Evolutionary conservation across 2,888 invertebrate species (phyloP), one percentile per base, ranked within the genome.

Genomic region (Tholera decimalis): DNA sequence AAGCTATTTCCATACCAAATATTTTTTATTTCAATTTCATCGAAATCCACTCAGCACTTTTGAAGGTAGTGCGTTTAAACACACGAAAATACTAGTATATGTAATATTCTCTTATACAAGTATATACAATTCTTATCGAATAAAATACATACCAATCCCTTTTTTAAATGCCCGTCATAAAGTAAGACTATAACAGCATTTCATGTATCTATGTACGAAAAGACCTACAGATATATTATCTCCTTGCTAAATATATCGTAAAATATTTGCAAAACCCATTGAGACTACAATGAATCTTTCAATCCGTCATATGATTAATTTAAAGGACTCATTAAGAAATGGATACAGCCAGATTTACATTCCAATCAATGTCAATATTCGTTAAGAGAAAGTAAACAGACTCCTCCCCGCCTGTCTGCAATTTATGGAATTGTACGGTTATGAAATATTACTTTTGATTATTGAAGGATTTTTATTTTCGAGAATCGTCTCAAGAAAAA

Each of bases 361-460:
- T 89, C 86, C 88, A 89, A 89, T 91, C 89, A 88, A 83, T 86
- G 88, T 86, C 89, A 86, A 89, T 88, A 88, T 89, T 91, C 88
- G 89, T 89, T 89, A 88, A 85, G 83, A 79, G 82, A 81, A 79
- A 79, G 86, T 84, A 86, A 88, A 82, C 75, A 85, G 62, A 57
- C 8, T 37, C 43, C 56, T 13, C 22, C 49, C 70, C n/a, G n/a
- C 56, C 54, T 7, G 11, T 74, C 49, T 49, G 66, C 57, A 50
- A 65, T 59, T 72, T 72, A 57, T 59, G 39, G 50, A 70, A 73
- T 60, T 66, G 65, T 66, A 55, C 43, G 39, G 26, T 30, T 44
- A 47, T 50, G 28, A 54, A 0, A 6, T 58, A 55, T 61, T 41
- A 44, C 18, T 44, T 50, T 44, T 56, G 6, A 20, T 24, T 49